phyloP scores from a whole-genome alignment of 2,113 vertebrate genomes.

The Tapirus terrestris region DNA sequence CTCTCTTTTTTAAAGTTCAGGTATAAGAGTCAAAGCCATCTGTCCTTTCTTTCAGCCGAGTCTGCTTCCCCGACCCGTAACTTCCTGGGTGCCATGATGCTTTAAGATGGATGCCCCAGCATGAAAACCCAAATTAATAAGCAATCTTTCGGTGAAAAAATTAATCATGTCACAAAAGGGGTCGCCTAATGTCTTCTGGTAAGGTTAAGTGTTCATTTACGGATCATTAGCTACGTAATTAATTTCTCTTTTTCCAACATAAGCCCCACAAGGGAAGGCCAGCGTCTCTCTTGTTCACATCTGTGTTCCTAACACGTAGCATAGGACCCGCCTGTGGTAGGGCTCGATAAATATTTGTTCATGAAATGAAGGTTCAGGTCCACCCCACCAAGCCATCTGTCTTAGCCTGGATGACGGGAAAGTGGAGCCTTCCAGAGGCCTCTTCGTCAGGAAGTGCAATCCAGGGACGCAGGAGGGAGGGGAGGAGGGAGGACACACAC shows the following conservation, averaged over 20 bases:
- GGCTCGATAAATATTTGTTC: slow-evolving; percentile 62
- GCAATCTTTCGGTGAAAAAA: neutral
- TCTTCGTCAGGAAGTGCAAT: neutral
- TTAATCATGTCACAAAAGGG: neutral
- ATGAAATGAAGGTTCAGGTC: neutral
- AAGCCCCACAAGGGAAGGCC: neutral
- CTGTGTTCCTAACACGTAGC: neutral
- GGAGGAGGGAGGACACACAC: neutral
- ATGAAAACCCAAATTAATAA: neutral
- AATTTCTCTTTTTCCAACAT: slow-evolving; percentile 40
- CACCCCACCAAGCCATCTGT: slow-evolving; percentile 35
- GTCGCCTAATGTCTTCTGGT: neutral
- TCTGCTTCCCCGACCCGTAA: neutral
- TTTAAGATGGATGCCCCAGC: neutral
- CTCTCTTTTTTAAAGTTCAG: neutral
- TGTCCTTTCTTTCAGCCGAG: neutral
- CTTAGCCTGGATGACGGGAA: neutral
- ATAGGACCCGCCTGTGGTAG: neutral
- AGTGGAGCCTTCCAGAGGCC: neutral
- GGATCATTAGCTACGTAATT: slow-evolving; percentile 55
- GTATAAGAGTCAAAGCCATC: neutral
- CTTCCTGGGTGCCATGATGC: neutral
- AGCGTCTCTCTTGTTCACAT: slow-evolving; percentile 29
- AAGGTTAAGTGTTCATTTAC: slow-evolving; percentile 24
- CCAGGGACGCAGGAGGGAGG: neutral